Base-by-base conservation (phyloP, 1,140 invertebrate species). In the Heterodera schachtii region DNA sequence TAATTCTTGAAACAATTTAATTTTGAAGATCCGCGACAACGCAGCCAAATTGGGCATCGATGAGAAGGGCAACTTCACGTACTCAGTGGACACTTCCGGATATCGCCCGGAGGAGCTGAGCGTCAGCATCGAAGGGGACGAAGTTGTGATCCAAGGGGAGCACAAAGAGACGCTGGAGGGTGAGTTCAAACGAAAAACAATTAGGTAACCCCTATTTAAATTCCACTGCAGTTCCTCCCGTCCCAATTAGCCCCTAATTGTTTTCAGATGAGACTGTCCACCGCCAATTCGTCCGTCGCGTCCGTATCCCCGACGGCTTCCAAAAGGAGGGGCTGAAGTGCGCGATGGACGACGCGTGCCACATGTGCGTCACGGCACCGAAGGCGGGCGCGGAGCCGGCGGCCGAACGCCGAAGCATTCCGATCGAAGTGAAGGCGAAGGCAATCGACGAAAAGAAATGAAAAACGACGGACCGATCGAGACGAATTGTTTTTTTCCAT, bases 291-390 rank as follows among this genome's bases (percentile, higher is more conserved):
- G 21, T 77, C 67, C 75, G 75, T 31, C 75, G 75, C 43, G 75
- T 77, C 8, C 64, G 31, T 49, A 77, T 77, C 52, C 75, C 75
- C 49, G 52, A 77, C n/a, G 75, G 75, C 9, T 19, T 52, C 46
- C 52, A 77, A 11, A 60, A 77, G 75, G 75, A 77, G 75, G 43
- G 44, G 9, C 64, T 77, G 43, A 77, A 67, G 75, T 77, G 75
- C 46, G 75, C 67, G 75, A n/a, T 77, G 75, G 75, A 77, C 75
- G 64, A 49, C 19, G 31, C 16, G 19, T 13, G 49, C 0, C 75
- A 49, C 2, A 19, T 77, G 75, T 52, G 75, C 52, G 16, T 77
- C 2, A 52, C 46, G 41, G 75, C 75, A 13, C 75, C 44, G 52
- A 60, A 67, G 11, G 75, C 21, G 44, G 19, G n/a, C 19, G 52